Percentiles rank a stretch among this genome's conserved stretches.
These are phyloP conservation scores for Physocephala rufipes DNA, from an alignment of 2,888 invertebrate genomes.

Conservation along the genomic window DNA sequence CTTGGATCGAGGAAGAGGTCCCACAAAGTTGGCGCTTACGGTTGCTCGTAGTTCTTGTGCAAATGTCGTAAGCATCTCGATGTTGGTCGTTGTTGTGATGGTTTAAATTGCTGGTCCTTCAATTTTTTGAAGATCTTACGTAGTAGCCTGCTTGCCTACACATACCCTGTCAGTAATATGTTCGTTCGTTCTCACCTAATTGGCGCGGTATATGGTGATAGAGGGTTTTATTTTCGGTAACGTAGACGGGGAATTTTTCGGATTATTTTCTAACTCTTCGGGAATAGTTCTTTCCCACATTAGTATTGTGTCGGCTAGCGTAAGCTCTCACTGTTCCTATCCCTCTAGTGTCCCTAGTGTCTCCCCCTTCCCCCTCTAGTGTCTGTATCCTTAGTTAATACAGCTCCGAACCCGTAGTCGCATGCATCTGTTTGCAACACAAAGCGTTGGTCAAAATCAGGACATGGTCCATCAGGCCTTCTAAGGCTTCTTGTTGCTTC, in stretches of 20 bases:
- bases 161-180: conserved; percentile 31
- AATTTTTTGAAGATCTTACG: conserved; percentile 18
- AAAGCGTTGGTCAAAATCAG: conserved; percentile 17
- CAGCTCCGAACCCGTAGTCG: conserved; percentile 19
- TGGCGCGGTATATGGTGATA: not conserved
- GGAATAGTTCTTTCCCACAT: conserved; percentile 17
- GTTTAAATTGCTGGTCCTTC: conserved; percentile 18
- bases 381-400: conserved; percentile 16
- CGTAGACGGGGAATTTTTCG: not conserved
- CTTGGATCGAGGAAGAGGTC: no score
- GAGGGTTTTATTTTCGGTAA: not conserved
- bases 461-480: conserved; percentile 27
- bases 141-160: conserved; percentile 10
- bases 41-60: not conserved
- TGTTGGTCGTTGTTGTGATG: not conserved
- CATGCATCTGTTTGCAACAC: conserved; percentile 22
- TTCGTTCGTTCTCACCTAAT: not conserved
- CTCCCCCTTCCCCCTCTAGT: no score
- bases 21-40: not conserved
- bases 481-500: conserved; percentile 25
- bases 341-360: no score
- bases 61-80: not conserved
- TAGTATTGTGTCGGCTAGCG: conserved; percentile 29
- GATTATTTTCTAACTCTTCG: not conserved
- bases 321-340: conserved; percentile 24